Evolutionary conservation across 2,888 invertebrate genomes (phyloP).

Genomic region (Brachyopa scutellaris): DNA sequence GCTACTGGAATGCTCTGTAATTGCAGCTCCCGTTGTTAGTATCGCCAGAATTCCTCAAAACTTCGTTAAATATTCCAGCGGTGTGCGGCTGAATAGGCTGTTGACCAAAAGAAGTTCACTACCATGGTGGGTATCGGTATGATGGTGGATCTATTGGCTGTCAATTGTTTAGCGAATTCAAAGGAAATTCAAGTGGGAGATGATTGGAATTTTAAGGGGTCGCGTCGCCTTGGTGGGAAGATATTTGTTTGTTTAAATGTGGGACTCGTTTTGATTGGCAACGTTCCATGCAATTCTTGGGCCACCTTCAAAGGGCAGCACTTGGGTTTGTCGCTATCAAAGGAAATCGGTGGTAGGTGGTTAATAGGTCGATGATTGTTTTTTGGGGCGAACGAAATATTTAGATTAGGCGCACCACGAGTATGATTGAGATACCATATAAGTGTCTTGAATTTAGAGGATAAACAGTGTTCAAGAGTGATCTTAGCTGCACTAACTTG

Average conservation of each 20-base stretch:
- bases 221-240: background rate
- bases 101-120: slow-evolving; percentile 66
- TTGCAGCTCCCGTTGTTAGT: slow-evolving; percentile 61
- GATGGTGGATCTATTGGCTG: slow-evolving; percentile 47
- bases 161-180: slow-evolving; percentile 44
- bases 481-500: too few species aligned
- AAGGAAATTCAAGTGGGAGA: slow-evolving; percentile 44
- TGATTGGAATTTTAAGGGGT: slow-evolving; percentile 24
- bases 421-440: too few species aligned
- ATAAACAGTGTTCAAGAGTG: too few species aligned
- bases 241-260: background rate
- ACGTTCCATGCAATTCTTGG: slow-evolving; percentile 26
- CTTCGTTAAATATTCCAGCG: slow-evolving; percentile 39
- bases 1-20: slow-evolving; percentile 59
- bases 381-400: too few species aligned
- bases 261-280: background rate
- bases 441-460: too few species aligned
- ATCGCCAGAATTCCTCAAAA: slow-evolving; percentile 62
- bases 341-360: slow-evolving; percentile 19
- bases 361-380: slow-evolving; percentile 16
- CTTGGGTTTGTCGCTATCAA: background rate
- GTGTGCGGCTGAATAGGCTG: slow-evolving; percentile 45
- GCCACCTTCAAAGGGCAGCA: slow-evolving; percentile 4
- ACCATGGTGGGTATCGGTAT: slow-evolving; percentile 50
- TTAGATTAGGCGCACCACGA: too few species aligned